Evolutionary conservation across 2,797 vertebrate genomes (phyloP), one percentile per base, ranked within the genome.

Genomic region (Chrysolophus pictus): DNA sequence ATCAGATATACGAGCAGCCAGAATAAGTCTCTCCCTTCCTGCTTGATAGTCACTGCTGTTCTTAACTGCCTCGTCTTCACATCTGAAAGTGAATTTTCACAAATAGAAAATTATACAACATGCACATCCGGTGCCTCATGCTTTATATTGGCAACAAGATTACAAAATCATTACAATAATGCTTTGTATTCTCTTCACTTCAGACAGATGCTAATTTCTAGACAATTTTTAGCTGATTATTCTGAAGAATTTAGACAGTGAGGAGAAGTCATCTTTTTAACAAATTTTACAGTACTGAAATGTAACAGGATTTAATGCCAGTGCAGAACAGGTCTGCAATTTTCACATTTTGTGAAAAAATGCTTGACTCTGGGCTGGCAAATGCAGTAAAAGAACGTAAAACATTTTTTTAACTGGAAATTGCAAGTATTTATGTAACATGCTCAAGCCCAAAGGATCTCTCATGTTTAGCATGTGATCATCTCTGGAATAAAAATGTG

Each of bases 1-100:
- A 76, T 97, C 94, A 6, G 98, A 98, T 62, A 98, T 37, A 24
- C 93, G 97, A 90, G 94, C 94, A 6, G 98, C 98, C 83, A 94
- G 83, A 58, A 96, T 94, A 37, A 98, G 73, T 80, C 97, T 97
- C 46, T 97, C 94, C 63, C 93, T 86, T 79, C 98, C 97, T 7
- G 88, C 86, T 3, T 93, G 96, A 74, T 98, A 98, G 78, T 95
- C 91, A 47, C 95, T 94, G 75, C 91, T 97, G 87, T 44, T 93
- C 67, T 62, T 91, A 68, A 86, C 60, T 72, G 90, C 94, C 83
- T 93, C 93, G 71, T 97, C 97, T 96, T 98, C 97, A 93, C 78
- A 97, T 91, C 98, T 98, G 94, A 22, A 97, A 97, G 60, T 79
- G n/a, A 90, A 74, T 97, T 89, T 73, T 86, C 77, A 95, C 24